Conservation (phyloP, 1,140 invertebrate species). For the Zaprionus vittiger region DNA sequence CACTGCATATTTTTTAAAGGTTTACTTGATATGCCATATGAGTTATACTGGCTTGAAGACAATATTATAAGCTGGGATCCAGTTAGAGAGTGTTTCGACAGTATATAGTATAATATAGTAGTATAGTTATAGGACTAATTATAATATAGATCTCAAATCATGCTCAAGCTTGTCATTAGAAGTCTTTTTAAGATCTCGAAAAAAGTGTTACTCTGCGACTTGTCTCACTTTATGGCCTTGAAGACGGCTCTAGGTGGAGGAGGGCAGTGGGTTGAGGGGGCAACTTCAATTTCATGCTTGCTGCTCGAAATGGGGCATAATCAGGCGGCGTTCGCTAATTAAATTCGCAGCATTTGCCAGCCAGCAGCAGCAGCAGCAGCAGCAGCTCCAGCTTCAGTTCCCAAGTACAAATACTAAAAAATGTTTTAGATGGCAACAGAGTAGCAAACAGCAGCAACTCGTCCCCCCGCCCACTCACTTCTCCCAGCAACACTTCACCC, state of each 20-base stretch:
- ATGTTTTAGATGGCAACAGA: constrained; percentile 66
- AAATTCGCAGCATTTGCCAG: constrained; percentile 77
- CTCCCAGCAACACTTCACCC: not conserved
- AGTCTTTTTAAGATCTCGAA: too few relatives aligned
- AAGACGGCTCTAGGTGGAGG: not conserved
- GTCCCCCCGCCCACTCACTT: not conserved
- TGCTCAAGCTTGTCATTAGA: too few relatives aligned
- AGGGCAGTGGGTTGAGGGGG: constrained; percentile 16
- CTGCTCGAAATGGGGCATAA: constrained; percentile 58
- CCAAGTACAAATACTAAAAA: constrained; percentile 63
- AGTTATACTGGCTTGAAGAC: too few relatives aligned
- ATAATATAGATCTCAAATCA: too few relatives aligned
- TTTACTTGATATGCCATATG: too few relatives aligned
- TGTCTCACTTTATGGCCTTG: constrained; percentile 30
- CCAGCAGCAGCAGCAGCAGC: too few relatives aligned
- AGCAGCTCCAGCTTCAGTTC: constrained; percentile 35
- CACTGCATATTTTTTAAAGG: too few relatives aligned
- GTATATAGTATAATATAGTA: too few relatives aligned
- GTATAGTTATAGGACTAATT: too few relatives aligned
- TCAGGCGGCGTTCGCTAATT: constrained; percentile 75
- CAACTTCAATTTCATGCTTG: constrained; percentile 66
- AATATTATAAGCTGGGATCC: too few relatives aligned
- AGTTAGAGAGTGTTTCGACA: too few relatives aligned
- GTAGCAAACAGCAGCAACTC: constrained; percentile 4
- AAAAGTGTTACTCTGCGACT: not conserved